Conservation (phyloP, 2,888 invertebrate genomes). For the Andrena praecox region DNA sequence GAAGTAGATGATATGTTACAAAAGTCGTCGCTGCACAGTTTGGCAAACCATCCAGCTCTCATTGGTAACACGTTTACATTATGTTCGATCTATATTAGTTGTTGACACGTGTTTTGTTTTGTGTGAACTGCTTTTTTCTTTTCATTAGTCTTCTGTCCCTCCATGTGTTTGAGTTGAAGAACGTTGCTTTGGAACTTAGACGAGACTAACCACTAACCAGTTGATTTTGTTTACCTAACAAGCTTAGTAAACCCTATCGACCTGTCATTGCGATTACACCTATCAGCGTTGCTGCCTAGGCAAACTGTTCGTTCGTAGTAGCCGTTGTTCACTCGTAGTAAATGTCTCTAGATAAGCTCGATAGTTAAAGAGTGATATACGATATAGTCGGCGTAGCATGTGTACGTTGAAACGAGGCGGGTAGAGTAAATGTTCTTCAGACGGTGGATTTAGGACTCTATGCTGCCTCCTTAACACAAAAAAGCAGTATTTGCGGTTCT, state of each 20-base stretch:
- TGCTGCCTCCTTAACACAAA: conserved; percentile 75
- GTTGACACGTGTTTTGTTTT: neutral
- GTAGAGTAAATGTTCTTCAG: conserved; percentile 59
- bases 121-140: neutral
- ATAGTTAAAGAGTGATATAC: neutral
- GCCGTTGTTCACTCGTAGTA: conserved; percentile 34
- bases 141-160: neutral
- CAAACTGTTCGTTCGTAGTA: conserved; percentile 22
- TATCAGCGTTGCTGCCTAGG: neutral
- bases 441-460: conserved; percentile 67
- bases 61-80: conserved; percentile 2
- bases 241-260: conserved; percentile 28
- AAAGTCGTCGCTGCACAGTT: neutral
- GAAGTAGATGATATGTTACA: conserved; percentile 7
- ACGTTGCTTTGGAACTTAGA: neutral
- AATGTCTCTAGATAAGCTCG: conserved; percentile 17
- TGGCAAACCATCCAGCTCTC: neutral
- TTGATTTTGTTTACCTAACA: neutral
- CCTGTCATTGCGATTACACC: conserved; percentile 11
- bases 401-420: conserved; percentile 42
- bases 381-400: conserved; percentile 34
- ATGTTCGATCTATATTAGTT: neutral
- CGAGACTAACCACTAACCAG: conserved; percentile 7
- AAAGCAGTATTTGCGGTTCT: conserved; percentile 74
- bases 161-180: neutral